Evolutionary conservation across 2,888 invertebrate genomes (phyloP).

Genomic region (Endotricha flammealis): DNA sequence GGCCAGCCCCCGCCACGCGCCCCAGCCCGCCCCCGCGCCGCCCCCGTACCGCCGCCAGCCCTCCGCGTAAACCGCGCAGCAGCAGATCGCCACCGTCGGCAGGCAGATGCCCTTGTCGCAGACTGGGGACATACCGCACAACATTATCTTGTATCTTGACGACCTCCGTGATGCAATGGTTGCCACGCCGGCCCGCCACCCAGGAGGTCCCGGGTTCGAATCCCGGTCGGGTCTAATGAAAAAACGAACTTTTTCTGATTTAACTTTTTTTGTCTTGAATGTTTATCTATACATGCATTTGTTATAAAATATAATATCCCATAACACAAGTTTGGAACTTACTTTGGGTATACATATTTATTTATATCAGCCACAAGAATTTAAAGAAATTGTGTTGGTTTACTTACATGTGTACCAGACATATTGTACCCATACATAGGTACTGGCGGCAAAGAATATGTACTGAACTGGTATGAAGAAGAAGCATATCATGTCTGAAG

Average conservation of each 20-base stretch:
- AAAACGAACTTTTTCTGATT: no score
- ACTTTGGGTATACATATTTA: no score
- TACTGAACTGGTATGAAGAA: conserved; percentile 99
- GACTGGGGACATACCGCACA: conserved; percentile 44
- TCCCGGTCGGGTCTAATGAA: no score
- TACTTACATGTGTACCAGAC: conserved; percentile 96
- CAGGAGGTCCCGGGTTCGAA: no score
- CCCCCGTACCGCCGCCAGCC: conserved; percentile 86
- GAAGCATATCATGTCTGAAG: conserved; percentile 98
- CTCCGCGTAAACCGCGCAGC: conserved; percentile 96
- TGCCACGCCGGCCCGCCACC: no score
- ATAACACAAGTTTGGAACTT: no score
- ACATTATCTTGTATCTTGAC: no score
- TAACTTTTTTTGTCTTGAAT: no score
- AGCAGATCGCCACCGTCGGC: conserved; percentile 96
- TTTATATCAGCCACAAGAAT: conserved; percentile 16
- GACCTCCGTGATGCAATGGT: no score
- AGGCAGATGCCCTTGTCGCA: conserved; percentile 94
- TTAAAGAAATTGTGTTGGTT: conserved; percentile 2
- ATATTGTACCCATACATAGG: conserved; percentile 99
- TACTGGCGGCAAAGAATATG: conserved; percentile 98
- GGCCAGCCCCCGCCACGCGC: conserved; percentile 96
- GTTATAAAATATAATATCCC: no score
- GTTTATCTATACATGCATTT: no score
- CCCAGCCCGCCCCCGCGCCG: conserved; percentile 87